Base-by-base conservation (phyloP, 2,888 invertebrate genomes). In the Anarsia innoxiella region DNA sequence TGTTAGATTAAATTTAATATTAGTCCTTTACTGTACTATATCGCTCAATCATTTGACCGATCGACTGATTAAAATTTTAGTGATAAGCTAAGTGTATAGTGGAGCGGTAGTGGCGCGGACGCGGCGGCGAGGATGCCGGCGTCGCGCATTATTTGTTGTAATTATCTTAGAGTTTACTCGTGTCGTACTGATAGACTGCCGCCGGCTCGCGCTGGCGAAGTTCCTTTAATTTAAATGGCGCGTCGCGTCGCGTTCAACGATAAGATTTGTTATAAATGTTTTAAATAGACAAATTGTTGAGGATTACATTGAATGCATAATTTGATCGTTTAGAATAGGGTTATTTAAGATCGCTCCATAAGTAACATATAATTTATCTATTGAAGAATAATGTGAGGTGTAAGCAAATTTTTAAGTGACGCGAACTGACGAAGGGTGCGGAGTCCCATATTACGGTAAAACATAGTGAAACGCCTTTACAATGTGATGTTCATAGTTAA, bases 31-130 rank as follows among this genome's bases (percentile, higher is more conserved):
- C 82, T 83, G 79, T 82, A 82, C 77, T 82, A 79, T 80, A 84
- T 84, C 83, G 83, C 82, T 84, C 83, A 83, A 83, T 80, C 78
- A 72, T 77, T 83, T 83, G 84, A 83, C 78, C 84, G 84, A 84
- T 84, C 82, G 84, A 84, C 84, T 84, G 84, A 84, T 82, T 83
- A 84, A 83, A 84, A 84, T 82, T 83, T 82, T 84, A 83, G 82
- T 83, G 78, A 58, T 83, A 83, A 83, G 84, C 83, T 83, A 84
- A 83, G 82, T 80, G 73, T 78, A 72, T 64, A 70, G 62, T 58
- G 58, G 62, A 48, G 50, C 46, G 49, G 50, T 45, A 40, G 40
- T 42, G 11, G 42, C 53, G 60, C 53, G 54, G 55, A n/a, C 29
- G 41, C 44, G 16, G 39, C 25, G 38, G 37, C 4, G 4, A n/a